Evolutionary conservation across 2,888 invertebrate genomes (phyloP).

Genomic region (Acanthosepion lycidas): DNA sequence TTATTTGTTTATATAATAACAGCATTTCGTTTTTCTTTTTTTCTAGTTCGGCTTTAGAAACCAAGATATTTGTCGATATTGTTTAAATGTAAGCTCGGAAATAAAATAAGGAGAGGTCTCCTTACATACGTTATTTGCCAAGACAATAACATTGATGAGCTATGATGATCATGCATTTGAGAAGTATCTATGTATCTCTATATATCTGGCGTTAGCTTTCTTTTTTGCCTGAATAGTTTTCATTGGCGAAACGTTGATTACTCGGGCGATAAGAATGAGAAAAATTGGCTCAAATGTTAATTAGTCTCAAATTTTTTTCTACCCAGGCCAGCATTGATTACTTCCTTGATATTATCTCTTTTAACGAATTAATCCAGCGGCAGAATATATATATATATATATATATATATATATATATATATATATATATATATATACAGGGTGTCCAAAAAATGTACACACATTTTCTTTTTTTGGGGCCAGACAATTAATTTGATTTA

Average conservation of each 20-base stretch:
- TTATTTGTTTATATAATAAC: background rate
- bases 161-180: background rate
- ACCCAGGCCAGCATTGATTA: background rate
- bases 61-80: fast-evolving
- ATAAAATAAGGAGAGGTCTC: background rate
- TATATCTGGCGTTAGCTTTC: no score
- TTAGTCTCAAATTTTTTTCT: background rate
- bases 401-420: no score
- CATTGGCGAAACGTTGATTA: background rate
- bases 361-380: no score
- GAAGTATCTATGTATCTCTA: background rate
- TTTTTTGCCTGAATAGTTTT: background rate
- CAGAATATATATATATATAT: no score
- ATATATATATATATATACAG: no score
- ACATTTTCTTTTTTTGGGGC: no score
- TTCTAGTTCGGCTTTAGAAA: no score
- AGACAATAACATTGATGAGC: background rate
- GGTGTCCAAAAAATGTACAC: no score
- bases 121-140: background rate
- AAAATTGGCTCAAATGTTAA: background rate
- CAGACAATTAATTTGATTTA: no score
- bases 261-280: background rate
- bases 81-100: background rate
- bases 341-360: no score
- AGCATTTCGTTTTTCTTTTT: no score